These are phyloP conservation scores for Mobula hypostoma DNA, from an alignment of 2,113 vertebrate genomes.

Conservation along the genomic window DNA sequence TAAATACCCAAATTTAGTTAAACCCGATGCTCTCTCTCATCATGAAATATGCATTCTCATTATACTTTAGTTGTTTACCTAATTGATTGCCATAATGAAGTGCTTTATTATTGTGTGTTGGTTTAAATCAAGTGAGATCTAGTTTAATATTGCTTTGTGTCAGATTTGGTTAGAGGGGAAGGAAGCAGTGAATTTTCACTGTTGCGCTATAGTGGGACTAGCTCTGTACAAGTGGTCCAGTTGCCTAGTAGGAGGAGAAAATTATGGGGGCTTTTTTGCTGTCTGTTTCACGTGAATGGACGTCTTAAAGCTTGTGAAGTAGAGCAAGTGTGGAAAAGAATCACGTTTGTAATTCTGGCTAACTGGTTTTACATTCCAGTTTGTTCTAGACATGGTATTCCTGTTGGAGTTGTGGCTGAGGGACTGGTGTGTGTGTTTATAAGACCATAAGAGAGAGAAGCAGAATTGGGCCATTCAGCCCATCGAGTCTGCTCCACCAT, in stretches of 20 bases:
- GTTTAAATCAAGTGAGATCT: neutral
- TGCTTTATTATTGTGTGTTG: neutral
- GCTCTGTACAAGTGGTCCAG: neutral
- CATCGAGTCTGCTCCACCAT: too few relatives aligned
- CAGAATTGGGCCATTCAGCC: too few relatives aligned
- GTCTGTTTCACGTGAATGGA: neutral
- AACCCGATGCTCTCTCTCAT: neutral
- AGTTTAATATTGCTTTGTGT: neutral
- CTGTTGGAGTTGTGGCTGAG: neutral
- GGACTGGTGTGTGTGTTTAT: neutral
- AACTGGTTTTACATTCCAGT: neutral
- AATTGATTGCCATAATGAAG: neutral
- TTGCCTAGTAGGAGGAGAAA: neutral
- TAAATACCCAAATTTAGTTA: neutral
- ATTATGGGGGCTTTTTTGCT: neutral
- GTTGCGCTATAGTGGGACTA: neutral
- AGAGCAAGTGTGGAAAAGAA: too few relatives aligned
- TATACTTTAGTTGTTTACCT: neutral
- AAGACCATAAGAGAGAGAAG: too few relatives aligned
- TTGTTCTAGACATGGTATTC: neutral
- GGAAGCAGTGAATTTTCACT: neutral
- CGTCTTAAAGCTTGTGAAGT: neutral
- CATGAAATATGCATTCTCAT: constrained; percentile 18
- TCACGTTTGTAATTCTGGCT: neutral
- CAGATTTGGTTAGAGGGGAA: neutral